Evolutionary conservation across 2,797 vertebrate genomes (phyloP), one percentile per base, ranked within the genome.

Genomic region (Dicrostonyx torquatus): DNA sequence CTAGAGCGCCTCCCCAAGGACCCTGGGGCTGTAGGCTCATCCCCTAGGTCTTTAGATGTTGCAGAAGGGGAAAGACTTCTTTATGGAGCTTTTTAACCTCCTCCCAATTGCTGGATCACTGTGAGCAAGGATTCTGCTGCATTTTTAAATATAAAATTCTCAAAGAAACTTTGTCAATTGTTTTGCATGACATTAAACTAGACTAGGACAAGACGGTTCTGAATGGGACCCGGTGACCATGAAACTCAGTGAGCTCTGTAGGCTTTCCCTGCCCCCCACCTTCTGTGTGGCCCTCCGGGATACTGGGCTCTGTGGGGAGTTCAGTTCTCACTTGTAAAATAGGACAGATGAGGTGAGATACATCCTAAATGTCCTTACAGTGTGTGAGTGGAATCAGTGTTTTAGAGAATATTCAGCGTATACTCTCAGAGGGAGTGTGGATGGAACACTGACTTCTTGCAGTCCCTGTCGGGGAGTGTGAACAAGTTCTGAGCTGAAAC

Each of bases 361-460:
- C 1, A 29, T 26, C 9, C 5, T 20, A 48, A 37, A 62, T 14
- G 26, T 6, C 31, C 48, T 34, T 37, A 6, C 0, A 1, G 17
- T 62, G 15, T 37, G 40, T 40, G 48, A 53, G 15, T 22, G 34
- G 20, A 20, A 45, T 6, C 4, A 13, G 34, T 22, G 20, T 26
- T 80, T 62, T 18, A 48, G 53, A 80, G 53, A n/a, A 9, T 12
- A 29, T 5, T 8, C n/a, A 26, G 12, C 17, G 6, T 6, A 8
- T 34, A 7, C 45, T 22, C 0, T 14, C 4, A 11, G 0, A 5
- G 62, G 0, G 55, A 29, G 4, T 1, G 7, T 12, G 3, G 2
- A 0, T 0, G 6, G 17, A 72, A 17, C 10, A 0, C 45, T 43
- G 8, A 5, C 2, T 15, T 24, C 26, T 3, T 2, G 12, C 1